Conservation (phyloP, 2,888 invertebrate genomes). For the Drosophila gaucha region DNA sequence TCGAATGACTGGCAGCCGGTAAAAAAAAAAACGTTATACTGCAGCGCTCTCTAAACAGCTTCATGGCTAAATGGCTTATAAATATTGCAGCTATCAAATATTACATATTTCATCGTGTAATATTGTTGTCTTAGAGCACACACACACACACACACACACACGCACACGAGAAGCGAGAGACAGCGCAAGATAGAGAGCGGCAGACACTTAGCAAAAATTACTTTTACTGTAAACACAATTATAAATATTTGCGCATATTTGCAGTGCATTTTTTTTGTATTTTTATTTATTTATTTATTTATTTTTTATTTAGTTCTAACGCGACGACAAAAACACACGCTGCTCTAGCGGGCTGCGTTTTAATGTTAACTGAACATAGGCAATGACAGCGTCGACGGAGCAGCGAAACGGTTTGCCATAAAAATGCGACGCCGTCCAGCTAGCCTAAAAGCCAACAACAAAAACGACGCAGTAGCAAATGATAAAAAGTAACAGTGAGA, state of each 20-base stretch:
- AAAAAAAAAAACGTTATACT: neutral
- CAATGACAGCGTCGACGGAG: constrained; percentile 35
- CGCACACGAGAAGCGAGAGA: neutral
- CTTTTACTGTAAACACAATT: constrained; percentile 53
- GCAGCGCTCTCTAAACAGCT: constrained; percentile 25
- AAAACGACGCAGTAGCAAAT: constrained; percentile 51
- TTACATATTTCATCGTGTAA: constrained; percentile 44
- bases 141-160: constrained; percentile 18
- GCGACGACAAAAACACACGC: constrained; percentile 62
- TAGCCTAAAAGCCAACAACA: constrained; percentile 42
- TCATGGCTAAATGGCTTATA: constrained; percentile 43
- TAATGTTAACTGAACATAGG: constrained; percentile 75
- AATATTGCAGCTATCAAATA: constrained; percentile 35
- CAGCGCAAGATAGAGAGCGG: constrained; percentile 10
- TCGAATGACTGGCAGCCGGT: constrained; percentile 6
- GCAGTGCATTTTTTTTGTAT: constrained; percentile 9
- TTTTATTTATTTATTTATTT: constrained; percentile 22
- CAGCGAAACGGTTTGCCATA: constrained; percentile 59
- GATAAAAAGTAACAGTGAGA: constrained; percentile 53
- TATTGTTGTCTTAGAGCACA: constrained; percentile 39
- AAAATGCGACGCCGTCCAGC: constrained; percentile 64
- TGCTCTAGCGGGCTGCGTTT: constrained; percentile 70
- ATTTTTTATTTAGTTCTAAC: constrained; percentile 28
- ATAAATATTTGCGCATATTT: constrained; percentile 54
- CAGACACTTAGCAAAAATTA: constrained; percentile 24